These are phyloP conservation scores for Pseudorhombus dupliciocellatus DNA, from an alignment of 2,113 vertebrate genomes.

Conservation along the genomic window DNA sequence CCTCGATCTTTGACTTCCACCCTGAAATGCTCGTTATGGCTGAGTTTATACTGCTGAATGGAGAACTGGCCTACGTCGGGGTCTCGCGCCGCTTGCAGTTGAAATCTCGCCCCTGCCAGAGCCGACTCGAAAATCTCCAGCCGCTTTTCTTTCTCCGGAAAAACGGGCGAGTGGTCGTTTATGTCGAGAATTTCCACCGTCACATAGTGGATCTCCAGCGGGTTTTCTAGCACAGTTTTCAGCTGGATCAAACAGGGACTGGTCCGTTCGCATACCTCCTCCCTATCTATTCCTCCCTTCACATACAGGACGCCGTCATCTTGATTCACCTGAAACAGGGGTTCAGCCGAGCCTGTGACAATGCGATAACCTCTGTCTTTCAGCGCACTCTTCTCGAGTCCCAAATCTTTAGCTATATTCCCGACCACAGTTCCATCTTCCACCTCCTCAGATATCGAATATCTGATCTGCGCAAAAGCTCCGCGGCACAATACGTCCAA, in stretches of 20 bases:
- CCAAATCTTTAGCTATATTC: conserved; percentile 78
- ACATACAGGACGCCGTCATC: conserved; percentile 76
- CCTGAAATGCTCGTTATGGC: conserved; percentile 66
- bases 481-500: conserved; percentile 38
- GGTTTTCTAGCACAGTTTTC: conserved; percentile 74
- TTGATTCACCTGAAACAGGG: conserved; percentile 70
- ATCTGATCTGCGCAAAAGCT: conserved; percentile 62
- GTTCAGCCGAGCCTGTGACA: conserved; percentile 56
- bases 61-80: conserved; percentile 65
- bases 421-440: conserved; percentile 76
- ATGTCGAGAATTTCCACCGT: conserved; percentile 69
- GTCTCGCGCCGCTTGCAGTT: conserved; percentile 66
- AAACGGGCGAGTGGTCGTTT: conserved; percentile 73
- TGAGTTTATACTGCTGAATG: conserved; percentile 71
- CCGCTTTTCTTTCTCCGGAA: conserved; percentile 59
- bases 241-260: conserved; percentile 58
- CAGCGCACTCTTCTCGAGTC: conserved; percentile 66
- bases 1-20: conserved; percentile 66
- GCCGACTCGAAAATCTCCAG: conserved; percentile 65
- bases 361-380: conserved; percentile 62
- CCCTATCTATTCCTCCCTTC: conserved; percentile 65
- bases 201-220: conserved; percentile 74
- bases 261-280: conserved; percentile 56
- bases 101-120: conserved; percentile 62
- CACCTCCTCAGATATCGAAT: conserved; percentile 77